Percentiles rank a stretch among this genome's conserved stretches.
phyloP scores from a whole-genome alignment of 2,888 invertebrate genomes.

The Margaritifera margaritifera region DNA sequence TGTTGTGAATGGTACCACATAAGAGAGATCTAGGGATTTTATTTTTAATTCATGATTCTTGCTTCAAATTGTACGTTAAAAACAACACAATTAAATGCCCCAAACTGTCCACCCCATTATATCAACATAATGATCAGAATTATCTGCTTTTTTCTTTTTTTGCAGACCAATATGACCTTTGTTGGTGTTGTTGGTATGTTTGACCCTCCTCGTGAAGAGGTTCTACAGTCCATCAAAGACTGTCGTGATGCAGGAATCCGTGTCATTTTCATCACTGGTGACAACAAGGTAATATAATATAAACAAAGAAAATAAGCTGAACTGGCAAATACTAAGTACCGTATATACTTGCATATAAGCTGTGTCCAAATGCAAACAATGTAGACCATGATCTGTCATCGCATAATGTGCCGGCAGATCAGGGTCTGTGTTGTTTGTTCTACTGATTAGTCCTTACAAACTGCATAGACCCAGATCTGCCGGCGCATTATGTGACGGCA shows the following conservation, averaged over 20 bases:
- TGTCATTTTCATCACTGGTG: slow-evolving; percentile 99
- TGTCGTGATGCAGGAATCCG: slow-evolving; percentile 99
- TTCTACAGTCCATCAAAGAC: slow-evolving; percentile 89
- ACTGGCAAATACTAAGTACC: no score
- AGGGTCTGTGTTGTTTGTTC: no score
- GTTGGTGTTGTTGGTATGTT: slow-evolving; percentile 99
- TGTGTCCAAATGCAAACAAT: no score
- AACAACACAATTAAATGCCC: background rate
- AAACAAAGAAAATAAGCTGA: no score
- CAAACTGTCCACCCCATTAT: background rate
- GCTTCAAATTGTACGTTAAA: background rate
- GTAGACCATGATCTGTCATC: no score
- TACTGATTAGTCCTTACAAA: no score
- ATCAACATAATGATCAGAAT: no score
- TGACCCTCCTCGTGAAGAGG: slow-evolving; percentile 98
- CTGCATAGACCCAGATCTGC: no score
- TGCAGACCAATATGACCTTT: slow-evolving; percentile 89
- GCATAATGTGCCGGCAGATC: no score
- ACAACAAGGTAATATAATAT: slow-evolving; percentile 86
- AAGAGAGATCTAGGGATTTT: background rate
- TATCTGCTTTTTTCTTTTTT: slow-evolving; percentile 10
- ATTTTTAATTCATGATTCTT: background rate
- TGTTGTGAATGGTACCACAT: no score
- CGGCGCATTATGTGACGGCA: no score
- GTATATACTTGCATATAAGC: no score